A percentile compares a stretch with the other conserved stretches of the same genome.
These are phyloP conservation scores for Colinus virginianus DNA, from an alignment of 2,113 vertebrate genomes.

Conservation along the genomic window DNA sequence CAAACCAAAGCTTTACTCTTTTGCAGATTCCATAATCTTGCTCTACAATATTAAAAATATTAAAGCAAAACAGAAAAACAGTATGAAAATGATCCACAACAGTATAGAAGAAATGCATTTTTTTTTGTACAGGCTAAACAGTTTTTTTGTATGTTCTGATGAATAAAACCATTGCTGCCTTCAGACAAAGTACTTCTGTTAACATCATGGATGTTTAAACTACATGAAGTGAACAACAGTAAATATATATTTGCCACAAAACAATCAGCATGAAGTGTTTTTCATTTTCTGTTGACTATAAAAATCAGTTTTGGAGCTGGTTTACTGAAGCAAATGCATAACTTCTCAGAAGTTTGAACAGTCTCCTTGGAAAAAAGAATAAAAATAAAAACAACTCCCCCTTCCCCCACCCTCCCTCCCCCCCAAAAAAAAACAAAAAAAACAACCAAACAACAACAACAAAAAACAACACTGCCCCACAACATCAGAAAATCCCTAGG, in stretches of 20 bases:
- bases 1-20: neutral
- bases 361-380: neutral
- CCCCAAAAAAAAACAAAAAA: too few species aligned
- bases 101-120: neutral
- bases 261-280: neutral
- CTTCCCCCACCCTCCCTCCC: too few species aligned
- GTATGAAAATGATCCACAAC: neutral
- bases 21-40: neutral
- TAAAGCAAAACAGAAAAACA: neutral
- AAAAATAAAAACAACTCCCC: too few species aligned
- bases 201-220: neutral
- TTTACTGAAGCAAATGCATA: neutral
- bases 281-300: neutral
- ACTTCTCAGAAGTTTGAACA: neutral
- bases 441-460: too few species aligned
- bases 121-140: neutral
- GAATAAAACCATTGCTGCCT: neutral
- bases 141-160: neutral
- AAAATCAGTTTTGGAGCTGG: fast-evolving
- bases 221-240: neutral
- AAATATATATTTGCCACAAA: neutral
- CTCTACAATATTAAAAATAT: neutral
- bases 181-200: neutral
- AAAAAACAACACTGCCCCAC: too few species aligned
- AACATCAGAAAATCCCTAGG: neutral